A percentile compares a stretch with the other conserved stretches of the same genome.
Evolutionary conservation across 2,113 vertebrate genomes (phyloP).

Genomic region (Protobothrops flavoviridis): DNA sequence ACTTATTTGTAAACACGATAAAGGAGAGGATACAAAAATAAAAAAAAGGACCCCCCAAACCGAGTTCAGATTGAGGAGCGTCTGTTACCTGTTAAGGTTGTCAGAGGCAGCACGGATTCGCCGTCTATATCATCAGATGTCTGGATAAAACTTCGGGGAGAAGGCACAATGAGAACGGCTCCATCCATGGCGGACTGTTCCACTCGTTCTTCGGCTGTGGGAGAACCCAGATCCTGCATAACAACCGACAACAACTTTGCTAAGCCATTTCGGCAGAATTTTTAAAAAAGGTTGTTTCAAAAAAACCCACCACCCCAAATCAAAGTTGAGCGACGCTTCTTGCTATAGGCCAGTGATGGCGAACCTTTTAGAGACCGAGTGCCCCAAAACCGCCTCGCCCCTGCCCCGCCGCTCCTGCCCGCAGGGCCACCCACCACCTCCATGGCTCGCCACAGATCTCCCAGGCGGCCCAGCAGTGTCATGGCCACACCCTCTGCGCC

Average conservation of each 20-base stretch:
- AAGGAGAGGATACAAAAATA: too few species aligned
- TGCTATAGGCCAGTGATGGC: too few species aligned
- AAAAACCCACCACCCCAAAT: neutral
- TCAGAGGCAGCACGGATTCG: conserved; percentile 82
- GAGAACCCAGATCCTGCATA: conserved; percentile 74
- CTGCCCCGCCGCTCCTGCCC: too few species aligned
- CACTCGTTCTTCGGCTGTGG: conserved; percentile 75
- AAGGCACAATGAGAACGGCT: conserved; percentile 88
- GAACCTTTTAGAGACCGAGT: too few species aligned
- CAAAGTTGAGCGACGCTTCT: neutral
- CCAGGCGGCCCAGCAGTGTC: too few species aligned
- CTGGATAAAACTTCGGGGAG: conserved; percentile 90
- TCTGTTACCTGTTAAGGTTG: conserved; percentile 78
- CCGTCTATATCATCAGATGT: conserved; percentile 79
- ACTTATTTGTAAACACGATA: too few species aligned
- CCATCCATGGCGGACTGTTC: conserved; percentile 79
- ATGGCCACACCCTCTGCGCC: too few species aligned
- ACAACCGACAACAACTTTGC: neutral
- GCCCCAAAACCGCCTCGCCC: too few species aligned
- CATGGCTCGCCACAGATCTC: too few species aligned
- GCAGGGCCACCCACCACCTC: too few species aligned
- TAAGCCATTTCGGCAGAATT: neutral
- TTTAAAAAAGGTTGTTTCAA: neutral
- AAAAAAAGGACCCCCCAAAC: neutral
- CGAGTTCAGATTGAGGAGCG: neutral